A percentile compares a stretch with the other conserved stretches of the same genome.
These are phyloP conservation scores for Nephrocerus scutellatus DNA, from an alignment of 2,888 invertebrate species.

Conservation along the genomic window DNA sequence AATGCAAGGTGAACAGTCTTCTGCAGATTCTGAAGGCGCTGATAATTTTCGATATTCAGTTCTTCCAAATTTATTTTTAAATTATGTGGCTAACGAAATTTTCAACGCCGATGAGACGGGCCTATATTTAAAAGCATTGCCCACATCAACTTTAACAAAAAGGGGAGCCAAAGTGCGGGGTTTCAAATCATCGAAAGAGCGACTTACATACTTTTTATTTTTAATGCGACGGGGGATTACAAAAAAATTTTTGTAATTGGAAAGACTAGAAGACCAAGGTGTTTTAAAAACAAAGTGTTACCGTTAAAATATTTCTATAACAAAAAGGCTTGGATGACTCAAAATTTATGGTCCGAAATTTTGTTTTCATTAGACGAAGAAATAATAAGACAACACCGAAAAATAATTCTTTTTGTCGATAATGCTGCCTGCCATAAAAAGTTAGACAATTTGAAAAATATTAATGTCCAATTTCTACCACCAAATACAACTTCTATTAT, in stretches of 20 bases:
- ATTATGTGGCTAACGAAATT: not conserved
- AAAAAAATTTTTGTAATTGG: conserved; percentile 3
- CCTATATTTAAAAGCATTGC: too few species aligned
- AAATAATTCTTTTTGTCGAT: conserved; percentile 3
- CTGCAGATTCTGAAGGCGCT: too few species aligned
- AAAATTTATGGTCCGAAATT: conserved; percentile 1
- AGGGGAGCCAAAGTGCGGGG: not conserved
- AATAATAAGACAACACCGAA: conserved; percentile 1
- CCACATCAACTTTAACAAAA: not conserved
- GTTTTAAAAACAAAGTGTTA: conserved; percentile 4
- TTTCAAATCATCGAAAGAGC: conserved; percentile 3
- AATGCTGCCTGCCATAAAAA: not conserved
- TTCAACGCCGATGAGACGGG: conserved; percentile 7
- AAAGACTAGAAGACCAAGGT: conserved; percentile 3
- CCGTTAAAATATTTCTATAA: conserved; percentile 4
- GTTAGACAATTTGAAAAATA: not conserved
- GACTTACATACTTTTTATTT: conserved; percentile 7
- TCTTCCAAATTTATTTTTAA: conserved; percentile 2
- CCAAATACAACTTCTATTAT: too few species aligned
- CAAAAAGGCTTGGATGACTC: conserved; percentile 4
- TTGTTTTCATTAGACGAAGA: conserved; percentile 3
- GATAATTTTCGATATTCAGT: too few species aligned
- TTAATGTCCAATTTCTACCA: too few species aligned
- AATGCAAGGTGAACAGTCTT: too few species aligned
- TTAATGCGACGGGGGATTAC: conserved; percentile 5